phyloP scores from a whole-genome alignment of 2,888 invertebrate genomes.

The Macaria notata region DNA sequence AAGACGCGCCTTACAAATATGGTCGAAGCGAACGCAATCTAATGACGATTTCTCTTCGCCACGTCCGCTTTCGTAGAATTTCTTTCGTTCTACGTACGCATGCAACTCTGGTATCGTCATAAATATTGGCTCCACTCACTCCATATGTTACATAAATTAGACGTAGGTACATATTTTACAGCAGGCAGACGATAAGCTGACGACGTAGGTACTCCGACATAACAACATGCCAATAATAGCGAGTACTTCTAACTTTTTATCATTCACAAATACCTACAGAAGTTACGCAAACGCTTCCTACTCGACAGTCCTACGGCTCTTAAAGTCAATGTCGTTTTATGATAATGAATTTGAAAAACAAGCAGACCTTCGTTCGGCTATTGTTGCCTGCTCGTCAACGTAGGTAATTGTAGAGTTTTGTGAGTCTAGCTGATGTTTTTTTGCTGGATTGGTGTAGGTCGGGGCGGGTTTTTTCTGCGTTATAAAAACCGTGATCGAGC shows the following conservation, averaged over 20 bases:
- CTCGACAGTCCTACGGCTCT: slow-evolving; percentile 18
- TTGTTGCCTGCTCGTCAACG: slow-evolving; percentile 41
- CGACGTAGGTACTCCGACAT: slow-evolving; percentile 21
- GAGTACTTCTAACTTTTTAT: slow-evolving; percentile 15
- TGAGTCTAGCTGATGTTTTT: slow-evolving; percentile 49
- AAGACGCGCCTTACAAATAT: slow-evolving; percentile 16
- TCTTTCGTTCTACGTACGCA: slow-evolving; percentile 32
- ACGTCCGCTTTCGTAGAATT: slow-evolving; percentile 36
- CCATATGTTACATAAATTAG: slow-evolving; percentile 30
- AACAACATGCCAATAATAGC: neutral
- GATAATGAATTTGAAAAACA: slow-evolving; percentile 48
- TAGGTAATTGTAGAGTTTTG: slow-evolving; percentile 39
- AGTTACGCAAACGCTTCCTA: slow-evolving; percentile 41
- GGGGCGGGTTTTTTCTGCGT: slow-evolving; percentile 54
- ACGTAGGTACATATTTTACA: slow-evolving; percentile 19
- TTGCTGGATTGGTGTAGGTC: slow-evolving; percentile 74
- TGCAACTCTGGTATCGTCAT: slow-evolving; percentile 26
- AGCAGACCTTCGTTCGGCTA: slow-evolving; percentile 37
- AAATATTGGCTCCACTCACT: slow-evolving; percentile 27
- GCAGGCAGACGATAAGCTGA: slow-evolving; percentile 22
- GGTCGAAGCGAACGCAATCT: slow-evolving; percentile 30
- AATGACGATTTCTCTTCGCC: slow-evolving; percentile 36
- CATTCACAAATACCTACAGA: slow-evolving; percentile 3
- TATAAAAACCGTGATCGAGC: slow-evolving; percentile 58
- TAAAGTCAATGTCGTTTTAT: slow-evolving; percentile 45